Evolutionary conservation across 2,888 invertebrate species (phyloP).

Genomic region (Agonopterix heracliana): DNA sequence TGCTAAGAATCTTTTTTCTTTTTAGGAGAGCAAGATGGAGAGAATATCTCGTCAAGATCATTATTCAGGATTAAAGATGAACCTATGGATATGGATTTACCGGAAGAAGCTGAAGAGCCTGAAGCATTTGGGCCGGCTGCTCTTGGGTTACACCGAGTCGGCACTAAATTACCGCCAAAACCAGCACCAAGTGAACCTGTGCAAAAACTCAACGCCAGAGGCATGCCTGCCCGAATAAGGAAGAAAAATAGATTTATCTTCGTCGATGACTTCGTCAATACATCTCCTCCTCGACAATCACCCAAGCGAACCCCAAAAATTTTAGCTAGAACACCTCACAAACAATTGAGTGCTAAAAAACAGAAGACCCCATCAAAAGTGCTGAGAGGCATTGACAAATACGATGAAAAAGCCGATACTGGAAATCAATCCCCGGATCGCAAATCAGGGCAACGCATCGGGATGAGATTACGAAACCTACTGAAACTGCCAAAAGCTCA

Average conservation of each 20-base stretch:
- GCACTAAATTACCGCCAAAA: slow-evolving; percentile 83
- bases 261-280: slow-evolving; percentile 90
- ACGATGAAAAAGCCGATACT: slow-evolving; percentile 60
- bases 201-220: slow-evolving; percentile 89
- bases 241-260: slow-evolving; percentile 93
- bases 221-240: slow-evolving; percentile 92
- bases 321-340: slow-evolving; percentile 63
- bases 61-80: slow-evolving; percentile 72
- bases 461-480: slow-evolving; percentile 91
- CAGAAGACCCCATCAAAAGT: slow-evolving; percentile 73
- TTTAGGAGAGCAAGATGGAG: slow-evolving; percentile 49
- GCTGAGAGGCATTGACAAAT: slow-evolving; percentile 59
- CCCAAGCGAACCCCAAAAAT: slow-evolving; percentile 81
- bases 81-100: slow-evolving; percentile 78
- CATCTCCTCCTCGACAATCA: slow-evolving; percentile 83
- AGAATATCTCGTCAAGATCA: slow-evolving; percentile 39
- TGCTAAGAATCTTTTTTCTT: slow-evolving; percentile 9
- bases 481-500: slow-evolving; percentile 98
- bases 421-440: slow-evolving; percentile 81
- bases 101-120: slow-evolving; percentile 81
- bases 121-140: slow-evolving; percentile 87
- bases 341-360: slow-evolving; percentile 61
- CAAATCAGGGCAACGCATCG: slow-evolving; percentile 92
- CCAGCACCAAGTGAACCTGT: slow-evolving; percentile 83
- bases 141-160: slow-evolving; percentile 87